Evolutionary conservation across 2,888 invertebrate species (phyloP).

Genomic region (Eulithis prunata): DNA sequence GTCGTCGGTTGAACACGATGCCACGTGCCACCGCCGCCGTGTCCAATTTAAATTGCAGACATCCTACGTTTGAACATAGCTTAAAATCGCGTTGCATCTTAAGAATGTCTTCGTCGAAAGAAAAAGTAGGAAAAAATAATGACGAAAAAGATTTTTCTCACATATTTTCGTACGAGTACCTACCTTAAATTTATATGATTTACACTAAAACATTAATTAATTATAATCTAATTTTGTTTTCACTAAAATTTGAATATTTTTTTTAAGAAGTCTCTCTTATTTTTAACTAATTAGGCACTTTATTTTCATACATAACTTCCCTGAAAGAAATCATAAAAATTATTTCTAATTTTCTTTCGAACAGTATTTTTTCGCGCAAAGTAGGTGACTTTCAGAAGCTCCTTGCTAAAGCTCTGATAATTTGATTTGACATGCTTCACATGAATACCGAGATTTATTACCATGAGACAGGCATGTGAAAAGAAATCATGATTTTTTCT

Average conservation of each 20-base stretch:
- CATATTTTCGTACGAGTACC: too few relatives aligned
- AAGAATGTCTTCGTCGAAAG: slow-evolving; percentile 28
- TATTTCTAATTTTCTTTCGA: slow-evolving; percentile 5
- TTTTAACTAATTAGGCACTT: too few relatives aligned
- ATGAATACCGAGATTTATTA: slow-evolving; percentile 38
- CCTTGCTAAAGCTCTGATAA: slow-evolving; percentile 41
- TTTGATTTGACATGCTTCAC: slow-evolving; percentile 41
- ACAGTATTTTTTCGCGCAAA: slow-evolving; percentile 3
- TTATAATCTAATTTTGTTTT: too few relatives aligned
- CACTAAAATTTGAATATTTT: too few relatives aligned
- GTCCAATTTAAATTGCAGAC: slow-evolving; percentile 55
- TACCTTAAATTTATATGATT: too few relatives aligned
- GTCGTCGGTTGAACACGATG: slow-evolving; percentile 34
- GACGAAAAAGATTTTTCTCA: not conserved
- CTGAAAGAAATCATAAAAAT: not conserved
- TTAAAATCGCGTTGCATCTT: slow-evolving; percentile 38
- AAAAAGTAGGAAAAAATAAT: not conserved
- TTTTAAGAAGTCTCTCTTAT: too few relatives aligned
- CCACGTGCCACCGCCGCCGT: slow-evolving; percentile 47
- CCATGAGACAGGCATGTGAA: slow-evolving; percentile 22
- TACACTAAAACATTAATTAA: too few relatives aligned
- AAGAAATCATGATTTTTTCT: slow-evolving; percentile 1
- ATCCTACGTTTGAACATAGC: slow-evolving; percentile 37
- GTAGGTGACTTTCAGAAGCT: slow-evolving; percentile 35
- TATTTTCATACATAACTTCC: not conserved